phyloP scores from a whole-genome alignment of 2,797 vertebrate genomes.

The Podarcis lilfordi region DNA sequence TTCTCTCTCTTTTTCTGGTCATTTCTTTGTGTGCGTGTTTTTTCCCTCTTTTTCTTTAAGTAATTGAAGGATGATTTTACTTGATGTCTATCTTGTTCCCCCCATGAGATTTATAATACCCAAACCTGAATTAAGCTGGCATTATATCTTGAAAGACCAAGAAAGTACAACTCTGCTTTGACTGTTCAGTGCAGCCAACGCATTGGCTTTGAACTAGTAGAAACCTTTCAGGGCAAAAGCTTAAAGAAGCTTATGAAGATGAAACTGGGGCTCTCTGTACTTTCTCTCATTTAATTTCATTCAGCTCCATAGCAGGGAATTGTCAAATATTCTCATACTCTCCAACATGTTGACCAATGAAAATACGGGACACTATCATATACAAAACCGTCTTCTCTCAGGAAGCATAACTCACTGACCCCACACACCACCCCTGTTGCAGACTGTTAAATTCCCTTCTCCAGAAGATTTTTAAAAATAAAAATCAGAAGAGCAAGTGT shows the following conservation, averaged over 20 bases:
- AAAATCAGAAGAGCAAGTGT: too few species aligned
- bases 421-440: neutral
- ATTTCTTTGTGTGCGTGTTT: neutral
- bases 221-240: constrained; percentile 58
- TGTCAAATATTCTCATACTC: constrained; percentile 33
- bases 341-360: neutral
- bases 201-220: constrained; percentile 58
- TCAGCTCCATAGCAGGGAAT: constrained; percentile 28
- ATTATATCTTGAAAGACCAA: constrained; percentile 56
- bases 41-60: neutral
- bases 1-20: neutral
- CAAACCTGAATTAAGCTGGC: constrained; percentile 56
- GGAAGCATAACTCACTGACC: neutral
- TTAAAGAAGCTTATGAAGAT: constrained; percentile 65
- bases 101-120: constrained; percentile 32
- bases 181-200: constrained; percentile 51
- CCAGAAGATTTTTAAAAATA: neutral
- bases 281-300: constrained; percentile 54
- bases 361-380: neutral
- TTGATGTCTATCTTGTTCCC: constrained; percentile 31
- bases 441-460: neutral
- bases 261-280: constrained; percentile 48
- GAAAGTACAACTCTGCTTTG: constrained; percentile 40
- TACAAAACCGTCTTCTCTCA: neutral
- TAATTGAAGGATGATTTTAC: constrained; percentile 26